A percentile compares a stretch with the other conserved stretches of the same genome.
Conservation (phyloP, 2,113 vertebrate genomes). For the Scomber scombrus region DNA sequence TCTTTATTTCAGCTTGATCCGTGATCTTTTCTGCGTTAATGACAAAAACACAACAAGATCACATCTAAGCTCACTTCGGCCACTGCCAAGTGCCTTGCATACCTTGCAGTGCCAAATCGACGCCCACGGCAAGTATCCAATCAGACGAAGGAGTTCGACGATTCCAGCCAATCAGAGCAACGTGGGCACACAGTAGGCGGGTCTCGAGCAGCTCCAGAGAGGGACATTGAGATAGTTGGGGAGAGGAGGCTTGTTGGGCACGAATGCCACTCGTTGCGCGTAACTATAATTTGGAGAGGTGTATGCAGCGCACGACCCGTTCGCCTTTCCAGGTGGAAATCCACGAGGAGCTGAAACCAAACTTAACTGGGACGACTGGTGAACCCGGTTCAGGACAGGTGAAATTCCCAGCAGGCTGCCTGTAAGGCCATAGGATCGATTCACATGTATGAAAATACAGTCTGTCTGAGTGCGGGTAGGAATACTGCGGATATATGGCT, state of each 20-base stretch:
- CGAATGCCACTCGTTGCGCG: constrained; percentile 82
- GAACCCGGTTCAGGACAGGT: constrained; percentile 82
- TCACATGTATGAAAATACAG: constrained; percentile 41
- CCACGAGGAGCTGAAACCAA: constrained; percentile 76
- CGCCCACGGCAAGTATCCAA: constrained; percentile 70
- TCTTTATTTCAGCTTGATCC: constrained; percentile 66
- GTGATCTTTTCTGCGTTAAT: constrained; percentile 72
- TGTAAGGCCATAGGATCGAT: constrained; percentile 75
- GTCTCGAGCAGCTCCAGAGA: constrained; percentile 65
- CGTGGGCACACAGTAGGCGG: constrained; percentile 55
- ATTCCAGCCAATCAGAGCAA: constrained; percentile 61
- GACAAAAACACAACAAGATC: constrained; percentile 74
- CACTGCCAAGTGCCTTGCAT: constrained; percentile 48
- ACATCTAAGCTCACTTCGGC: constrained; percentile 55
- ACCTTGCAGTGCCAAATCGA: constrained; percentile 36
- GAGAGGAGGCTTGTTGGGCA: constrained; percentile 77
- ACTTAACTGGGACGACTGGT: constrained; percentile 80
- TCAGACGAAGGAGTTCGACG: constrained; percentile 5
- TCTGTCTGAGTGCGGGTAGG: constrained; percentile 57
- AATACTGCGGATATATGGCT: constrained; percentile 25
- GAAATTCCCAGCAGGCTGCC: constrained; percentile 81
- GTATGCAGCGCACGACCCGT: constrained; percentile 80
- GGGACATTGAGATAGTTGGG: constrained; percentile 73
- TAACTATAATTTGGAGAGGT: constrained; percentile 83
- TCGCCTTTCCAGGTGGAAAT: constrained; percentile 82